These are phyloP conservation scores for Bugulina stolonifera DNA, from an alignment of 2,888 invertebrate genomes.

Conservation along the genomic window DNA sequence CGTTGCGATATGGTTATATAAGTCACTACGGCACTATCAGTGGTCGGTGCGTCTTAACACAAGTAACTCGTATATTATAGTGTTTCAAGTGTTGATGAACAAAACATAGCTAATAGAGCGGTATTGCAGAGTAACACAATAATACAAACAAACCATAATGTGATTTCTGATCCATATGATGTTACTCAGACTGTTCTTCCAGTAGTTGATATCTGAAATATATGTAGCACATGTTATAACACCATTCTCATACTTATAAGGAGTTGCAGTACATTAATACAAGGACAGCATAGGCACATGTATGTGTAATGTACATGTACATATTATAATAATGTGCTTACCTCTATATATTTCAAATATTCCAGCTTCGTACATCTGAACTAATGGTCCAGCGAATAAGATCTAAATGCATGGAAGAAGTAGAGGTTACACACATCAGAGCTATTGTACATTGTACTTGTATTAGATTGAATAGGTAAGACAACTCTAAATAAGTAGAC, in stretches of 20 bases:
- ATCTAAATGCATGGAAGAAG: constrained; percentile 61
- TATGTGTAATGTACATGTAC: too few species aligned
- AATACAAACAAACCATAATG: constrained; percentile 59
- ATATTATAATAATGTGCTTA: constrained; percentile 31
- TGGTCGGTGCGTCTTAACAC: too few species aligned
- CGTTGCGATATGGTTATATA: too few species aligned
- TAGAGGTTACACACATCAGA: constrained; percentile 54
- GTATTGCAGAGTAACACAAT: too few species aligned
- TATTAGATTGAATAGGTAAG: not conserved
- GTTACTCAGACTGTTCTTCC: constrained; percentile 67
- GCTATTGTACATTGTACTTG: not conserved
- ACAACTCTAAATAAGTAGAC: not conserved
- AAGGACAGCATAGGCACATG: too few species aligned
- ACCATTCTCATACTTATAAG: too few species aligned
- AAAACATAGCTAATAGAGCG: too few species aligned
- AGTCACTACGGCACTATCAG: too few species aligned
- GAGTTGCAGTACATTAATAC: too few species aligned
- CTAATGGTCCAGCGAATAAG: constrained; percentile 48
- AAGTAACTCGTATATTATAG: too few species aligned
- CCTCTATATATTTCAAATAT: constrained; percentile 46
- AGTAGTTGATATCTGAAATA: constrained; percentile 64
- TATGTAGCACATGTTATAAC: too few species aligned
- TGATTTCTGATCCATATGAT: constrained; percentile 81
- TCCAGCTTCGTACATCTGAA: constrained; percentile 49
- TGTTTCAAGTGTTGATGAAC: too few species aligned